Evolutionary conservation across 2,113 vertebrate species (phyloP).

Genomic region (Galemys pyrenaicus): DNA sequence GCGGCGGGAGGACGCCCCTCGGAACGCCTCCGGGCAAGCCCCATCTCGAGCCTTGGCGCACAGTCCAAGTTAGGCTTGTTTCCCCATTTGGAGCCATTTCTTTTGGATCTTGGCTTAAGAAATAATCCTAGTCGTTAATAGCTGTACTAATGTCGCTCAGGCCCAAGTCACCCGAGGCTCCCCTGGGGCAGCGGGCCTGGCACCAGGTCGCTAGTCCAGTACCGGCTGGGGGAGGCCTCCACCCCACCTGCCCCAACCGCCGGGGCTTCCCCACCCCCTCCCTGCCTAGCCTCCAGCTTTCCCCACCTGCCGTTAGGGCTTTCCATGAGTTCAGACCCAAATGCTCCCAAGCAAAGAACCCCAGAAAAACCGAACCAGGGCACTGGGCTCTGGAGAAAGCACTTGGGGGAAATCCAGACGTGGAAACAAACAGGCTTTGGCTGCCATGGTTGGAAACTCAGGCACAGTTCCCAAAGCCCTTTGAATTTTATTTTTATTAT

Average conservation of each 20-base stretch:
- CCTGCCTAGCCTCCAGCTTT: background rate
- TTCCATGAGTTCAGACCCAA: too few species aligned
- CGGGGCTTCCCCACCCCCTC: background rate
- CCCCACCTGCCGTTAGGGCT: background rate
- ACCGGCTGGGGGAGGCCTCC: fast-evolving
- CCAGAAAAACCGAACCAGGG: background rate
- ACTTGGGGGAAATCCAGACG: background rate
- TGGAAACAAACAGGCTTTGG: background rate
- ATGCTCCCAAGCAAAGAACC: background rate
- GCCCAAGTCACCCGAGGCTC: background rate
- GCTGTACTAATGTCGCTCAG: background rate
- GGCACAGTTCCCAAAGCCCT: background rate
- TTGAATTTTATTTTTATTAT: background rate
- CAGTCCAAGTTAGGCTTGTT: background rate
- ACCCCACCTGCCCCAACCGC: background rate
- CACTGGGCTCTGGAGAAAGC: background rate
- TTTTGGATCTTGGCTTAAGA: background rate
- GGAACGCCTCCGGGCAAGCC: too few species aligned
- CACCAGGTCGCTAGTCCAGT: background rate
- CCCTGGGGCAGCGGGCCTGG: fast-evolving
- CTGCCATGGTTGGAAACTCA: background rate
- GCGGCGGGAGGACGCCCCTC: too few species aligned
- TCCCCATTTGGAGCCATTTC: conserved; percentile 19
- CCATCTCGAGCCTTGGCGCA: fast-evolving
- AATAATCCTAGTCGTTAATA: background rate